Evolutionary conservation across 1,140 invertebrate genomes (phyloP), one percentile per base, ranked within the genome.

Genomic region (Habropoda laboriosa): DNA sequence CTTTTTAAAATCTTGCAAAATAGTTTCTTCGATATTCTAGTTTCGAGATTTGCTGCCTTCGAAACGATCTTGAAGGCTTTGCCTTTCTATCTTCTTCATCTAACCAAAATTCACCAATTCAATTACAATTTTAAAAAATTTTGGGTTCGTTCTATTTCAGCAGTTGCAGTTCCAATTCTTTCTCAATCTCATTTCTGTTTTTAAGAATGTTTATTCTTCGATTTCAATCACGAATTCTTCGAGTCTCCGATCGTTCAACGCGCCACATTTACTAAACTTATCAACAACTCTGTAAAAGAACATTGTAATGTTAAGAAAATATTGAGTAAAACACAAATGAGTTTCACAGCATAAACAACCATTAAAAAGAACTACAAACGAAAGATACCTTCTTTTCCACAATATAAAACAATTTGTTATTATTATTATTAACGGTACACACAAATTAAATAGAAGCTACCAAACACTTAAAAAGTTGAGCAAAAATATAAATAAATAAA

Each of bases 251-350:
- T 32, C 24, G 24, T 16, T 64, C 38, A 42, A 27, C 18, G 16
- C 24, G 27, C 18, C 16, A 21, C 16, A 18, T 24, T 21, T 64
- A 64, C 42, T 27, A 18, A 64, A 64, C 8, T 64, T 42, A n/a
- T n/a, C n/a, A 64, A 27, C 27, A 64, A 27, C 13, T 64, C 61
- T 64, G 61, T 42, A 64, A 64, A 63, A 63, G 12, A 63, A 38
- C 13, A 63, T 38, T 4, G n/a, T 24, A 8, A 27, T 7, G 3
- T 38, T 63, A 42, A 27, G 8, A 21, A 42, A 30, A 18, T 24
- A 5, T 64, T 64, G 10, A 42, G 7, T 42, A 18, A 13, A 24
- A 7, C n/a, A 21, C 30, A 64, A 30, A n/a, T n/a, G n/a, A n/a
- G n/a, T n/a, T n/a, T n/a, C n/a, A n/a, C n/a, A n/a, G n/a, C n/a